These are phyloP conservation scores for Drosophila equinoxialis DNA, from an alignment of 1,140 invertebrate genomes.

Conservation along the genomic window DNA sequence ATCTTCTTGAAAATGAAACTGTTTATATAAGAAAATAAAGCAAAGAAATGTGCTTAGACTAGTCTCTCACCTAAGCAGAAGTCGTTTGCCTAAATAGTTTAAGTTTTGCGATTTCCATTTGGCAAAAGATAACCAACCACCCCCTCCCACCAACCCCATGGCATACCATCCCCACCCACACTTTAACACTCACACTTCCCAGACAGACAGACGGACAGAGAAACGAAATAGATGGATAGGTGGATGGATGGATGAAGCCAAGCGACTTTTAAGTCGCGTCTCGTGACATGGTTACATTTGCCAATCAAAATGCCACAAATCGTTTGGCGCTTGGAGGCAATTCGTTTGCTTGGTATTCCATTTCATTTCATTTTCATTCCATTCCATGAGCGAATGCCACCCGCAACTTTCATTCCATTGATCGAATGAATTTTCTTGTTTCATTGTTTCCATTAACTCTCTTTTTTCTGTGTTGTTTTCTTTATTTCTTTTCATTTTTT, in stretches of 20 bases:
- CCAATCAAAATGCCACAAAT: constrained; percentile 80
- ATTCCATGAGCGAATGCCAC: constrained; percentile 32
- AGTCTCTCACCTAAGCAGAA: neutral
- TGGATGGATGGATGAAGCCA: constrained; percentile 15
- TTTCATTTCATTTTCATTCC: constrained; percentile 12
- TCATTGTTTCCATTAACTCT: constrained; percentile 46
- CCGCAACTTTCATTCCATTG: constrained; percentile 51
- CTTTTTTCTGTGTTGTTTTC: constrained; percentile 1
- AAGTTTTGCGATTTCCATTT: neutral
- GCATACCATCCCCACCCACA: neutral
- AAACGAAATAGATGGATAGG: neutral
- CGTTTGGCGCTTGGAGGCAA: constrained; percentile 52
- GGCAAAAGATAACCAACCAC: neutral
- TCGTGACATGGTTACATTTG: constrained; percentile 69
- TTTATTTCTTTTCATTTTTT: neutral
- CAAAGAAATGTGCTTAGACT: neutral
- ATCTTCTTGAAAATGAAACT: too few relatives aligned
- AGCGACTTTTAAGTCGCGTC: constrained; percentile 19
- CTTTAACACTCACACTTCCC: neutral
- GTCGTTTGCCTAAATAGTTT: neutral
- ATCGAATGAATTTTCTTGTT: constrained; percentile 38
- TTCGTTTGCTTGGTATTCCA: constrained; percentile 14
- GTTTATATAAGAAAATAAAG: too few relatives aligned
- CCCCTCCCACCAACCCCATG: neutral
- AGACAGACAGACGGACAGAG: neutral